These are phyloP conservation scores for Cheilosia grossa DNA, from an alignment of 2,888 invertebrate genomes.

Conservation along the genomic window DNA sequence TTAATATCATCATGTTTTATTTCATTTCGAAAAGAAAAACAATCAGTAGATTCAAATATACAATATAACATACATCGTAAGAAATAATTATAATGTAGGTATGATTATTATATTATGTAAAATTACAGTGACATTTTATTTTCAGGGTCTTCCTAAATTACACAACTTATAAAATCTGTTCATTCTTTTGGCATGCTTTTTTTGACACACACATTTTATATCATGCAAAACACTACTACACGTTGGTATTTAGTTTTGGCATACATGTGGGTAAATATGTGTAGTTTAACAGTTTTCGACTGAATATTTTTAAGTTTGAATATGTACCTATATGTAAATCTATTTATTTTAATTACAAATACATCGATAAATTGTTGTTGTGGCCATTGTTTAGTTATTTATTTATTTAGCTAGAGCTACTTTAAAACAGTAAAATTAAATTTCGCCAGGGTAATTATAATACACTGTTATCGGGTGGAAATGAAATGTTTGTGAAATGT, in stretches of 20 bases:
- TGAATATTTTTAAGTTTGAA: not conserved
- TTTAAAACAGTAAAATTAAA: not conserved
- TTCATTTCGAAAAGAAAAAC: slow-evolving; percentile 26
- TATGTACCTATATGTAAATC: not conserved
- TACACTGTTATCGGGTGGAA: not conserved
- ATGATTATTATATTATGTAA: slow-evolving; percentile 15
- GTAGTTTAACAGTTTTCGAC: not conserved
- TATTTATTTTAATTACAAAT: slow-evolving; percentile 25
- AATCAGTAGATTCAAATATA: slow-evolving; percentile 37
- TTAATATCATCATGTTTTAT: slow-evolving; percentile 36
- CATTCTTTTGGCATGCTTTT: not conserved
- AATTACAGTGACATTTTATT: slow-evolving; percentile 29
- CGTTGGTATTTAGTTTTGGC: slow-evolving; percentile 37
- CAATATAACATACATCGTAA: slow-evolving; percentile 22
- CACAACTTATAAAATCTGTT: slow-evolving; percentile 25
- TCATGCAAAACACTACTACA: not conserved
- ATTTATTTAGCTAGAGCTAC: slow-evolving; percentile 33
- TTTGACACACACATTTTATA: not conserved
- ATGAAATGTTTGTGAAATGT: not conserved
- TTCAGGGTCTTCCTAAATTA: not conserved
- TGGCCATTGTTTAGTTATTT: slow-evolving; percentile 37
- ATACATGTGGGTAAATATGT: slow-evolving; percentile 38
- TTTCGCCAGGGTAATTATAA: slow-evolving; percentile 1
- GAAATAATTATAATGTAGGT: slow-evolving; percentile 19
- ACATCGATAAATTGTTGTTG: slow-evolving; percentile 16